Base-by-base conservation (phyloP, 2,113 vertebrate species). In the Nettapus auritus region DNA sequence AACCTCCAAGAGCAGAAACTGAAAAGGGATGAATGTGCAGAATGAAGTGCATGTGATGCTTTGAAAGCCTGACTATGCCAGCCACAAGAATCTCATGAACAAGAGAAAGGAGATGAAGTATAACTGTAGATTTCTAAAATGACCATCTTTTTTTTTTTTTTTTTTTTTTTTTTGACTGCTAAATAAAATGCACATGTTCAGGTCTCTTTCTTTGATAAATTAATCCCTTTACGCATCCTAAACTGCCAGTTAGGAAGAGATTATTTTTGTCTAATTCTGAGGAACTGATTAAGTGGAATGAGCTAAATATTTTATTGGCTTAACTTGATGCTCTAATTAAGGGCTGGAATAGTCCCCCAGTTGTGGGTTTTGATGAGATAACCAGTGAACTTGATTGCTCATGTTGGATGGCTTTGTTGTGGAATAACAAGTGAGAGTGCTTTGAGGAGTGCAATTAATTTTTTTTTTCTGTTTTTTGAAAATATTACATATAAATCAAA, bases 341-440 rank as follows among this genome's bases (percentile, higher is more conserved):
- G 40, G 36, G 6, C 17, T 74, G 46, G 14, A 77, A 70, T 55
- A 83, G n/a, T 93, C n/a, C 40, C 63, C 6, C 83, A 76, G 8
- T 46, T 83, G 9, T 62, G 56, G 16, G 8, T 78, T 93, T 88
- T 79, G 60, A 90, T 82, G 67, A 91, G 55, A 76, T 73, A 90
- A 83, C 25, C 59, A 28, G 19, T n/a, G 55, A 86, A 82, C 60
- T 77, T 92, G 78, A 93, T 94, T 60, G 34, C 22, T 62, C 33
- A 18, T 46, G 53, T 63, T 81, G 28, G 15, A 67, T 74, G 31
- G 8, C 40, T 86, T 90, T 75, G 22, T 86, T 90, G 36, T 74
- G 36, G 19, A 81, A 83, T 92, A 92, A 84, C 50, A 83, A 46
- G 25, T 67, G 36, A 57, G 4, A 59, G 25, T 87, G 59, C 56